Evolutionary conservation across 2,797 vertebrate species (phyloP), one percentile per base, ranked within the genome.

Genomic region (Catharus ustulatus): DNA sequence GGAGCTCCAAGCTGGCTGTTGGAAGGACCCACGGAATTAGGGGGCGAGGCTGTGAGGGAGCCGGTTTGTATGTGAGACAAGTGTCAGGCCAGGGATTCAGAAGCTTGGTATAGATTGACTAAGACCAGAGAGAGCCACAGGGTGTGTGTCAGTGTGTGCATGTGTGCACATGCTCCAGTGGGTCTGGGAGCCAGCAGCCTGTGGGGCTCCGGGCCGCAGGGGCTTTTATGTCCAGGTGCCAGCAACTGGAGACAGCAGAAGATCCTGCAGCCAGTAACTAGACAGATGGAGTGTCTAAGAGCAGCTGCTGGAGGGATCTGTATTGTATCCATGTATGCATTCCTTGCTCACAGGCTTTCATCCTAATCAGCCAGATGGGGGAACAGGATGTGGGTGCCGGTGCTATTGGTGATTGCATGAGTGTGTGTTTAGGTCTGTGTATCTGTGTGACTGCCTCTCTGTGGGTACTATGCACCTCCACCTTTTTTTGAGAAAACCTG

Each of bases 201-300:
- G 9, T 54, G 57, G 36, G 55, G 6, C 22, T 24, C 12, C 0
- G 0, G 29, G 40, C 42, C 42, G 62, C 34, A 26, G 57, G 30
- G 83, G 21, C 48, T 42, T 62, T 34, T 55, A 10, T 69, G 48
- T 55, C 48, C 57, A 13, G 34, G 17, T 86, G 57, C 48, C 64
- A 62, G 64, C 64, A 62, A 30, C 42, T 63, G 69, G 43, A 69
- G 57, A 51, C 16, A 62, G 29, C 52, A 71, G 34, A 88, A 68
- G 40, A 88, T 55, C 13, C 34, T 67, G 46, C 57, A 69, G 55
- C 24, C 57, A 46, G 48, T 30, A 42, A 34, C 73, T 42, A 46
- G 64, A 48, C 84, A 62, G 84, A 55, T 69, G 73, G 73, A 85
- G 23, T 40, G 23, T 40, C 40, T 76, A 40, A 29, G 55, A 54